phyloP scores from a whole-genome alignment of 30 jellyfish, hydroid and myxozoan species.

The Chrysaora quinquecirrha region DNA sequence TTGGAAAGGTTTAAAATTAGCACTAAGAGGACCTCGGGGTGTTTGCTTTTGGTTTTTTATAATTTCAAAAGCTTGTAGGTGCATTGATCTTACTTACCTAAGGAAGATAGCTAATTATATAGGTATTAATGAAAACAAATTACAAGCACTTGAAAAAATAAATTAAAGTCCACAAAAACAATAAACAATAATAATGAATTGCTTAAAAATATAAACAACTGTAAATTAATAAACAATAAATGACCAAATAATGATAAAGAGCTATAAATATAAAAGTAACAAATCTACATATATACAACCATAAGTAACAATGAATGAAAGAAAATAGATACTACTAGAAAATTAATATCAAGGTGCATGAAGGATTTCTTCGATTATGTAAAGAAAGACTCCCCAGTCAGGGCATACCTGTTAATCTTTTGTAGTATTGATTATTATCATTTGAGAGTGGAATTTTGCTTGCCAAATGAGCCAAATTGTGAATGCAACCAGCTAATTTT shows the following conservation, averaged over 20 bases:
- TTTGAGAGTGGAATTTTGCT: slow-evolving; percentile 59
- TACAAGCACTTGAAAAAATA: neutral
- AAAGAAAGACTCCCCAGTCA: too few relatives aligned
- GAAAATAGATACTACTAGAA: too few relatives aligned
- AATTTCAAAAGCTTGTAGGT: neutral
- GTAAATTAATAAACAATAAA: too few relatives aligned
- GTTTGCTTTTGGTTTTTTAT: neutral
- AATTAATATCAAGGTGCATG: too few relatives aligned
- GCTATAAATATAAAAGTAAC: too few relatives aligned
- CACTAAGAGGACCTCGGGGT: neutral
- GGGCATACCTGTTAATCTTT: slow-evolving; percentile 81
- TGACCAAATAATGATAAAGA: too few relatives aligned
- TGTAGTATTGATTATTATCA: slow-evolving; percentile 51
- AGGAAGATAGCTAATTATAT: neutral
- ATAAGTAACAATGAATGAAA: too few relatives aligned
- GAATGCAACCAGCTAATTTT: slow-evolving; percentile 58
- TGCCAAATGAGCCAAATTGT: slow-evolving; percentile 69
- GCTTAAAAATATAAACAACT: too few relatives aligned
- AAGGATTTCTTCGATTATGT: too few relatives aligned
- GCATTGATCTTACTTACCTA: neutral
- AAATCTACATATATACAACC: too few relatives aligned
- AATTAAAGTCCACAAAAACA: too few relatives aligned
- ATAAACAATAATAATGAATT: too few relatives aligned
- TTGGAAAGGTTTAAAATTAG: neutral
- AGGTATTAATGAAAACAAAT: neutral